Evolutionary conservation across 2,113 vertebrate species (phyloP), one percentile per base, ranked within the genome.

Genomic region (Thymallus thymallus): DNA sequence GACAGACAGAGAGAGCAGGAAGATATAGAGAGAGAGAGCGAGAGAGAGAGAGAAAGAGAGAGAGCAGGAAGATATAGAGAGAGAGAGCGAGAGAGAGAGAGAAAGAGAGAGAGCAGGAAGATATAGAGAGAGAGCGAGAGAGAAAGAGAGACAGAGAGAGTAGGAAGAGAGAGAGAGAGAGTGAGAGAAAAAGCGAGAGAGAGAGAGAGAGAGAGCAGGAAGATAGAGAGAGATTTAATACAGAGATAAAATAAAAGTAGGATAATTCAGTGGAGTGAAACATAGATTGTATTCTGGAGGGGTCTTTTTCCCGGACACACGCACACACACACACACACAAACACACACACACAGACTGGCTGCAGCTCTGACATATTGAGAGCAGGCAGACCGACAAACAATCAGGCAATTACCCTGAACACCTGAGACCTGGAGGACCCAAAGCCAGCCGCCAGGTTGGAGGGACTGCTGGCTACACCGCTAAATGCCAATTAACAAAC

Each of bases 341-440:
- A 12, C 20, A 45, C 29, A 41, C 29, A 24, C n/a, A 56, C 48
- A 56, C n/a, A 10, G 13, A 24, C 35, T 45, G 55, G 9, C 30
- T 26, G 23, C 48, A 56, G 22, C 24, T 1, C 78, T 90, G 92
- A 92, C 91, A 92, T 91, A 92, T 91, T 93, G 91, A 88, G 89
- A 89, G 89, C 90, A 92, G 91, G 91, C 89, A 89, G 87, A 80
- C 88, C 90, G 91, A 92, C 88, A 89, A 86, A 80, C 89, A 85
- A 86, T 77, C 87, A 73, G 81, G 86, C 86, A 90, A 91, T 91
- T 87, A 91, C 86, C 87, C 85, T 76, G 85, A 86, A 89, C 89
- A 90, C 89, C 92, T 91, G 87, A 91, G 90, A 85, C 84, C 85
- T 80, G 26, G 20, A 90, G 84, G 87, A 86, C 82, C 83, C 77